Base-by-base conservation (phyloP, 2,797 vertebrate species). In the Novumbra hubbsi region DNA sequence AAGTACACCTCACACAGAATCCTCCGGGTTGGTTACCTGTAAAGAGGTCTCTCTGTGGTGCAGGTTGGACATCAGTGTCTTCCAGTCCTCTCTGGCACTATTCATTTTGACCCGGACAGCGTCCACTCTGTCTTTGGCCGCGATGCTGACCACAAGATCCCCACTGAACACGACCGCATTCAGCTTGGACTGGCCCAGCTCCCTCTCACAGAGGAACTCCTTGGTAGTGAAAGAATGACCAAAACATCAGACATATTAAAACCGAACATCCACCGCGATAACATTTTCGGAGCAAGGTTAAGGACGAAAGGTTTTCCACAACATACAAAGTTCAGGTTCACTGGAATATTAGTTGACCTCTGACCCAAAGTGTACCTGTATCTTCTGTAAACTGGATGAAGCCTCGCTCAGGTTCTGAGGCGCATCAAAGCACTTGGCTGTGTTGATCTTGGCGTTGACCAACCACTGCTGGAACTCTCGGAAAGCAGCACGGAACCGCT, bases 401-500 rank as follows among this genome's bases (percentile, higher is more conserved):
- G 94, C 94, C 88, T 99, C 97, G 0, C 19, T 90, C 74, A 98
- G 85, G 87, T 93, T 97, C 73, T 97, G 95, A 83, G 97, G 96
- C 0, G 93, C 89, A 0, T 99, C 98, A 60, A 98, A 99, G 83
- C 96, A 98, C 82, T 98, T 98, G 78, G 96, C 95, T 0, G 96
- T 98, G 78, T 93, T 94, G 86, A 98, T 95, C 91, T 95, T 98
- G 67, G 96, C 93, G 48, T 94, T 97, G 75, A 98, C 94, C 83
- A 99, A 72, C 97, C 98, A 99, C 78, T 98, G 97, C 82, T 98
- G 97, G 85, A 98, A 98, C 67, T 98, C 96, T 81, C 96, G 94
- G 88, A 93, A 95, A 68, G 93, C 88, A 0, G 84, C 93, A 71
- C 92, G 95, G 87, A 98, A 98, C 14, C 95, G 92, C 81, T 99